Base-by-base conservation (phyloP, 2,888 invertebrate genomes). In the Salpingus planirostris region DNA sequence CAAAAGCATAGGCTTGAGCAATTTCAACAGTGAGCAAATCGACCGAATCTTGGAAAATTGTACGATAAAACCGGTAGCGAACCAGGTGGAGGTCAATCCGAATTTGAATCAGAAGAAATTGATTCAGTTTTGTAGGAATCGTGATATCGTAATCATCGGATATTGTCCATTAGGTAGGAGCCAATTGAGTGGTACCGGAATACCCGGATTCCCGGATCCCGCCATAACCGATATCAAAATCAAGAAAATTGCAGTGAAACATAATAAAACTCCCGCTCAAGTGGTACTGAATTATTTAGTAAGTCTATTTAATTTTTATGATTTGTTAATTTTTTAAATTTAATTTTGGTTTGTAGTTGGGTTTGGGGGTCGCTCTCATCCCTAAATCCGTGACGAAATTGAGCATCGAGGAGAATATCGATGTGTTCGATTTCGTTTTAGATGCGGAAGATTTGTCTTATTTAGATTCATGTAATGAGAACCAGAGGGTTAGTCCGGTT, bases 341-440 rank as follows among this genome's bases (percentile, higher is more conserved):
- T n/a, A n/a, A n/a, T n/a, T n/a, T n/a, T n/a, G n/a, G n/a, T n/a
- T n/a, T n/a, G n/a, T n/a, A n/a, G n/a, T n/a, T n/a, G n/a, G n/a
- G 44, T 24, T 40, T 59, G 31, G 59, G 62, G 2, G 53, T 63
- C 27, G 34, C 47, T 14, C 82, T 85, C 11, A 84, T 90, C 41
- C 89, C 90, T 0, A 91, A 90, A 60, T 87, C 87, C 0, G 83
- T 86, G 10, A 87, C 73, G 0, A 78, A 78, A 47, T 64, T 73
- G 0, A 70, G 82, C 49, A 79, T 86, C 56, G 67, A 68, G 29
- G 71, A 78, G 54, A 80, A 91, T 63, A 74, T 82, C 46, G 57
- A 81, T 39, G 78, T 89, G 8, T 76, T 80, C 43, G 82, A 86
- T 64, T 89, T 90, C 59, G 70, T 76, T 44, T 64, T 90, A 43